Percentiles rank a stretch among this genome's conserved stretches.
phyloP scores from a whole-genome alignment of 2,888 invertebrate genomes.

The Cephus rjabovi region DNA sequence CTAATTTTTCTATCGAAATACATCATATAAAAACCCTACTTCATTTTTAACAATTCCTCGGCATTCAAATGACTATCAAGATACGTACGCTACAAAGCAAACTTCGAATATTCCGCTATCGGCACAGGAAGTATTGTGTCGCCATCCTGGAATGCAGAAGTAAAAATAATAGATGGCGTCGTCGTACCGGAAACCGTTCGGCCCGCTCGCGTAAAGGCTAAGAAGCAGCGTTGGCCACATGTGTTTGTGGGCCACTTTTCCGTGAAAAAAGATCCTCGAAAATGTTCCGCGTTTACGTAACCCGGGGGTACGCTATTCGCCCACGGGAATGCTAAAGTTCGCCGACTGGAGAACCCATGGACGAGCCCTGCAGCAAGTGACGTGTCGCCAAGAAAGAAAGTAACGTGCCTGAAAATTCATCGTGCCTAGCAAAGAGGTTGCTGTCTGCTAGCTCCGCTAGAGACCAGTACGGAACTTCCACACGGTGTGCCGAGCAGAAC shows the following conservation, averaged over 20 bases:
- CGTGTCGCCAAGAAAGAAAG: constrained; percentile 20
- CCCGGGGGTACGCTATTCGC: constrained; percentile 41
- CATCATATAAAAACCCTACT: not conserved
- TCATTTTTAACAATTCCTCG: not conserved
- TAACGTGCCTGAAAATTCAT: constrained; percentile 25
- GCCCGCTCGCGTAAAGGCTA: constrained; percentile 44
- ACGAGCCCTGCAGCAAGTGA: constrained; percentile 7
- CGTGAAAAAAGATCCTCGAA: constrained; percentile 43
- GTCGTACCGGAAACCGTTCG: constrained; percentile 50
- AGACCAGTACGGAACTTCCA: constrained; percentile 7
- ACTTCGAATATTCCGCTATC: not conserved
- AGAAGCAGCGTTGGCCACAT: constrained; percentile 56
- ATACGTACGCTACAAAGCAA: not conserved
- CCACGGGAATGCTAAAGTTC: constrained; percentile 27
- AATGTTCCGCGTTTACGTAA: constrained; percentile 61
- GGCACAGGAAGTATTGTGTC: constrained; percentile 19
- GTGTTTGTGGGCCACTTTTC: constrained; percentile 46
- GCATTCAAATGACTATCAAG: not conserved
- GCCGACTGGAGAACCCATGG: constrained; percentile 22
- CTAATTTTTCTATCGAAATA: not conserved
- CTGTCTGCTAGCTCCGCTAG: constrained; percentile 30
- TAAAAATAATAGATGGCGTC: constrained; percentile 15
- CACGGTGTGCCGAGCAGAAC: not conserved
- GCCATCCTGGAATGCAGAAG: constrained; percentile 23
- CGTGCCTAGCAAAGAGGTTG: constrained; percentile 11